phyloP scores from a whole-genome alignment of 1,140 invertebrate species.

The Ceratosolen fusciceps region DNA sequence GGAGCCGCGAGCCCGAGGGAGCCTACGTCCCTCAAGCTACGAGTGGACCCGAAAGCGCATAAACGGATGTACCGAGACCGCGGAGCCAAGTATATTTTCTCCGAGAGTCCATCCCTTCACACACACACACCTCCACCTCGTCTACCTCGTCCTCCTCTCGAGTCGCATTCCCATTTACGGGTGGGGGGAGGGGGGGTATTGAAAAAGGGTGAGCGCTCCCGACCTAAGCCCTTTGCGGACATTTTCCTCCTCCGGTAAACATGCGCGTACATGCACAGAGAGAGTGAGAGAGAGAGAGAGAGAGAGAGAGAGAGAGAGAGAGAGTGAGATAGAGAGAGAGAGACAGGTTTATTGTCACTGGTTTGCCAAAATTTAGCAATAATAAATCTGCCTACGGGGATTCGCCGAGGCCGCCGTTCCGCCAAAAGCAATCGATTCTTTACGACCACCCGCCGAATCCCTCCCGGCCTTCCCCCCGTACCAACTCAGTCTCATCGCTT shows the following conservation, averaged over 20 bases:
- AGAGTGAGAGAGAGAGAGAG: too few relatives aligned
- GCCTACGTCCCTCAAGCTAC: neutral
- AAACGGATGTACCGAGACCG: neutral
- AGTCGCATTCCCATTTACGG: neutral
- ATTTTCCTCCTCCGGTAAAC: neutral
- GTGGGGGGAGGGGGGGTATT: neutral
- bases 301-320: too few relatives aligned
- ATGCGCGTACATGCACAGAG: neutral
- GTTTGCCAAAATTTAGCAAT: neutral
- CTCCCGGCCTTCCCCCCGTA: too few relatives aligned
- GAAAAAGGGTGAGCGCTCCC: neutral
- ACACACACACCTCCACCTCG: neutral
- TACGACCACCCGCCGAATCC: too few relatives aligned
- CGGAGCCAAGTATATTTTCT: constrained; percentile 21
- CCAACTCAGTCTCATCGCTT: too few relatives aligned
- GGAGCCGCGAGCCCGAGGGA: constrained; percentile 9
- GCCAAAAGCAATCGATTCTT: too few relatives aligned
- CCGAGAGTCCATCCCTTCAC: too few relatives aligned
- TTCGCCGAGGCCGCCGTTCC: too few relatives aligned
- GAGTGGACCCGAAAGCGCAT: neutral
- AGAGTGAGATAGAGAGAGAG: too few relatives aligned
- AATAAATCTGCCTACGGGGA: neutral
- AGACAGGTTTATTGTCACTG: neutral
- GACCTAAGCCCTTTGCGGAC: neutral
- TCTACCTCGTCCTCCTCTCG: neutral